These are phyloP conservation scores for Agrochola macilenta DNA, from an alignment of 2,888 invertebrate species.

Conservation along the genomic window DNA sequence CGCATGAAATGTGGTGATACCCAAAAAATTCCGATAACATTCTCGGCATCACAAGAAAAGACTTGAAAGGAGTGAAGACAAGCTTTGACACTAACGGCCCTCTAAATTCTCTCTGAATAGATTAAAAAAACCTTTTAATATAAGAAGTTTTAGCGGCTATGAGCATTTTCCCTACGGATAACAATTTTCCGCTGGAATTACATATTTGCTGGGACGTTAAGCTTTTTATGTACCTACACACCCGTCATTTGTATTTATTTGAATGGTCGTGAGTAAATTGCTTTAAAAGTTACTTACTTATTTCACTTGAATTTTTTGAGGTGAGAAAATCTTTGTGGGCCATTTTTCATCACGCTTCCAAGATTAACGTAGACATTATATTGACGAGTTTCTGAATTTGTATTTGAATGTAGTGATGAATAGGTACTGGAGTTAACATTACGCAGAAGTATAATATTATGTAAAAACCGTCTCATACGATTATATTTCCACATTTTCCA, in stretches of 20 bases:
- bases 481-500: conserved; percentile 14
- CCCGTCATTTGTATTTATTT: conserved; percentile 63
- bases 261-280: conserved; percentile 61
- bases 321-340: background rate
- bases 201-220: conserved; percentile 66
- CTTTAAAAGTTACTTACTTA: conserved; percentile 48
- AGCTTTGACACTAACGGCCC: conserved; percentile 79
- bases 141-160: conserved; percentile 70
- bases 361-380: conserved; percentile 20
- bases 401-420: background rate
- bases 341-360: conserved; percentile 22
- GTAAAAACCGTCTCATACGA: background rate
- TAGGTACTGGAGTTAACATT: background rate
- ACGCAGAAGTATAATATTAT: background rate
- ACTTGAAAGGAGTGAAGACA: conserved; percentile 73
- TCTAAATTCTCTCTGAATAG: conserved; percentile 78
- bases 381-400: conserved; percentile 25
- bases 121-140: conserved; percentile 78
- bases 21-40: conserved; percentile 72
- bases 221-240: conserved; percentile 59
- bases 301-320: conserved; percentile 26
- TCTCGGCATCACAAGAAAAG: conserved; percentile 71
- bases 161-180: conserved; percentile 60
- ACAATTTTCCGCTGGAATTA: conserved; percentile 64
- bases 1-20: conserved; percentile 69